Conservation (phyloP, 2,113 vertebrate species). For the Stigmatopora nigra region DNA sequence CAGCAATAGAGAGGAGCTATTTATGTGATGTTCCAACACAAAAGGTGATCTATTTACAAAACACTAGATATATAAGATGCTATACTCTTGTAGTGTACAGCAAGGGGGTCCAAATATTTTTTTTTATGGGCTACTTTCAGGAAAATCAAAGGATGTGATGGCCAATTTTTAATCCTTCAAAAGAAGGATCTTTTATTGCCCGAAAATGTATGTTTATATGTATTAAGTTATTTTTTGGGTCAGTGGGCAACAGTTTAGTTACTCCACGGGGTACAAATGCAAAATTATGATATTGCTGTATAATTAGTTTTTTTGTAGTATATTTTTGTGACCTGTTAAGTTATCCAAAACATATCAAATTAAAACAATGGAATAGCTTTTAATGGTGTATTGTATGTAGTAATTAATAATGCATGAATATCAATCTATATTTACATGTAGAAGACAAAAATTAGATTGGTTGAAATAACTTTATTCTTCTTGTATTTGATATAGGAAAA, state of each 20-base stretch:
- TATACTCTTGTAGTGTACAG: neutral
- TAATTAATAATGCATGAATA: neutral
- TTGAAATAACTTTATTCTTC: too few relatives aligned
- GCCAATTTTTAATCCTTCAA: too few relatives aligned
- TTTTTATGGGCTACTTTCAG: neutral
- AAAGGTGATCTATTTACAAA: neutral
- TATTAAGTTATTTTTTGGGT: too few relatives aligned
- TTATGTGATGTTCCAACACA: slow-evolving; percentile 18
- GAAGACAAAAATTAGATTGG: too few relatives aligned
- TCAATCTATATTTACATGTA: neutral
- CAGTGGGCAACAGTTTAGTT: too few relatives aligned
- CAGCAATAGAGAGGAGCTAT: slow-evolving; percentile 9
- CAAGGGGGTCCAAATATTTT: neutral
- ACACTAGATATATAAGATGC: neutral
- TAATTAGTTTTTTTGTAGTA: neutral
- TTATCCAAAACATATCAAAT: neutral
- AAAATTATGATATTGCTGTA: neutral
- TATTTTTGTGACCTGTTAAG: neutral
- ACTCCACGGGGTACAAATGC: too few relatives aligned
- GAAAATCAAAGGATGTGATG: too few relatives aligned
- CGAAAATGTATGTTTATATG: too few relatives aligned
- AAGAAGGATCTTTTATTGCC: too few relatives aligned
- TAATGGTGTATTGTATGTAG: neutral
- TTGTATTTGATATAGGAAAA: too few relatives aligned
- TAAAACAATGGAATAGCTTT: neutral